These are phyloP conservation scores for Troides helena DNA, from an alignment of 2,888 invertebrate genomes.

Conservation along the genomic window DNA sequence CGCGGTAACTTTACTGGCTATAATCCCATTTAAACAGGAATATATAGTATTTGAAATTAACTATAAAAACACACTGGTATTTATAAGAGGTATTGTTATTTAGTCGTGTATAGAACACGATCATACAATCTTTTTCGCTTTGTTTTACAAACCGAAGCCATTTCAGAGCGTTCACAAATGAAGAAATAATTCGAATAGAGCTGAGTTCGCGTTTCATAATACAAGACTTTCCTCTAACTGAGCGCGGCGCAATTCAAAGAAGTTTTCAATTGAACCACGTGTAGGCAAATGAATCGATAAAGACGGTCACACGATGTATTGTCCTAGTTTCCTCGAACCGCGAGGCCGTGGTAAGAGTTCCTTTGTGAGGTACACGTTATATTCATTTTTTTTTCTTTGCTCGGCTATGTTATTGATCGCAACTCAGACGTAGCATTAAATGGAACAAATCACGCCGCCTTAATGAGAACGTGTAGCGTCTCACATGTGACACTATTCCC, in stretches of 20 bases:
- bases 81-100: neutral
- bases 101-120: neutral
- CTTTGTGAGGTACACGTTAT: constrained; percentile 33
- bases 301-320: constrained; percentile 50
- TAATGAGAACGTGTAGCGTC: constrained; percentile 3
- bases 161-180: neutral
- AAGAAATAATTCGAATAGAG: constrained; percentile 13
- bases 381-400: constrained; percentile 22
- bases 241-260: constrained; percentile 28
- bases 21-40: no score
- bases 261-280: constrained; percentile 29
- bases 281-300: constrained; percentile 34
- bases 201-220: constrained; percentile 23
- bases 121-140: neutral
- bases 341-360: constrained; percentile 45
- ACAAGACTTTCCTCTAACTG: constrained; percentile 25
- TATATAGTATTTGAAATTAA: neutral
- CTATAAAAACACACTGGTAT: neutral
- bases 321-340: constrained; percentile 46
- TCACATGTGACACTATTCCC: constrained; percentile 1
- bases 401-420: constrained; percentile 25
- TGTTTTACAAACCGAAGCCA: neutral
- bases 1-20: neutral
- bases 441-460: constrained; percentile 18
- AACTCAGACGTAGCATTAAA: constrained; percentile 17